Percentiles rank a stretch among this genome's conserved stretches.
Conservation (phyloP, 1,140 invertebrate genomes). For the Uloborus diversus region DNA sequence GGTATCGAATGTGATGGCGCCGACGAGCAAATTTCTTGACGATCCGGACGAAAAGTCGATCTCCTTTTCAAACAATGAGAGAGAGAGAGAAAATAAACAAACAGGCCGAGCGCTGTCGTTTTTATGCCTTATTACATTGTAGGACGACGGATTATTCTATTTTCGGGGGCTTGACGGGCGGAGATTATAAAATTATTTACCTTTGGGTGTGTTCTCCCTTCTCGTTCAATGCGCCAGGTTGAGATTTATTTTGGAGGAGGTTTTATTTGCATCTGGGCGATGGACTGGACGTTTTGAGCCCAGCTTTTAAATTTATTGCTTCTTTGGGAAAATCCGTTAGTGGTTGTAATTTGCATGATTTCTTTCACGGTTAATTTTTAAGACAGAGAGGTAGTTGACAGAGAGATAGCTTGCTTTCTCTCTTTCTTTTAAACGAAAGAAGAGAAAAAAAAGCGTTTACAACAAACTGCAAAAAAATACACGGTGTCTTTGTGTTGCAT, state of each 20-base stretch:
- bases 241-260: neutral
- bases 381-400: no score
- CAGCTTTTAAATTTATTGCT: no score
- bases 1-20: conserved; percentile 1
- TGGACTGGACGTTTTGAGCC: no score
- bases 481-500: no score
- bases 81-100: neutral
- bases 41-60: no score
- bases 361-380: no score
- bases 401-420: no score
- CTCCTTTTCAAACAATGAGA: neutral
- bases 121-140: neutral
- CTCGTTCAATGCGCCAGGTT: neutral
- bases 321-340: no score
- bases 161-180: neutral
- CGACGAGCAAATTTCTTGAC: neutral
- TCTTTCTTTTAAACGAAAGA: no score
- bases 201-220: neutral
- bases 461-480: no score
- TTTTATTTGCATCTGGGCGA: neutral
- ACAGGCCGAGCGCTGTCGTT: neutral
- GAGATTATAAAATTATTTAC: conserved; percentile 6
- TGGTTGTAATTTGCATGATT: no score
- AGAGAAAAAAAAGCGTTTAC: no score
- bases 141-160: neutral